Evolutionary conservation across 2,888 invertebrate genomes (phyloP), one percentile per base, ranked within the genome.

Genomic region (Epirrhoe tristata): DNA sequence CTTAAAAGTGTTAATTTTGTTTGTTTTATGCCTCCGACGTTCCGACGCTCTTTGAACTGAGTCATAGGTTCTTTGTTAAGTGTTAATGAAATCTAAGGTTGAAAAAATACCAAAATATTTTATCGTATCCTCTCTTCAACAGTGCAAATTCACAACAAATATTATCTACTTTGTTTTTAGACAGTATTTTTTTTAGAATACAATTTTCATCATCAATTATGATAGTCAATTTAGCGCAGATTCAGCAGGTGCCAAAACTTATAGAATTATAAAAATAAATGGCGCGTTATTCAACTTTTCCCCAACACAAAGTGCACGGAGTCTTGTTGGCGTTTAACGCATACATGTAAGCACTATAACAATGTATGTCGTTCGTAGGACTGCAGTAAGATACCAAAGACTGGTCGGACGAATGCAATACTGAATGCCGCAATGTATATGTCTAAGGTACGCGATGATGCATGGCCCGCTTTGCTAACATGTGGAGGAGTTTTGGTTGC

Each of bases 401-500:
- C 93, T 85, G 94, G 93, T 83, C 93, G 93, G 87, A 93, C 94
- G 85, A 95, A 95, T 93, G 94, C 94, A 77, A 94, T 96, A 87
- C 93, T 94, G 90, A 94, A 94, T 90, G 95, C 96, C 78, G 95
- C 95, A 77, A 88, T 94, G 87, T 95, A 94, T 93, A 93, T 96
- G 86, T 94, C 95, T 86, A 96, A 96, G 96, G 96, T 96, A 93
- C 86, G 91, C 89, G 78, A 59, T 74, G 66, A 65, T 63, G 78
- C 75, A 77, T 73, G 74, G 72, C 72, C 68, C 63, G 79, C 78
- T 77, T 78, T 56, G 73, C 75, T 78, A 73, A 77, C 71, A 39
- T 39, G 24, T 16, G 14, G 7, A 46, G 14, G 14, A 10, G 12
- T 50, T 1, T 24, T 52, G 52, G 31, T 31, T 52, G 52, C 52